Conservation (phyloP, 92 coral and sea anemone species). For the Phenganax marumi region DNA sequence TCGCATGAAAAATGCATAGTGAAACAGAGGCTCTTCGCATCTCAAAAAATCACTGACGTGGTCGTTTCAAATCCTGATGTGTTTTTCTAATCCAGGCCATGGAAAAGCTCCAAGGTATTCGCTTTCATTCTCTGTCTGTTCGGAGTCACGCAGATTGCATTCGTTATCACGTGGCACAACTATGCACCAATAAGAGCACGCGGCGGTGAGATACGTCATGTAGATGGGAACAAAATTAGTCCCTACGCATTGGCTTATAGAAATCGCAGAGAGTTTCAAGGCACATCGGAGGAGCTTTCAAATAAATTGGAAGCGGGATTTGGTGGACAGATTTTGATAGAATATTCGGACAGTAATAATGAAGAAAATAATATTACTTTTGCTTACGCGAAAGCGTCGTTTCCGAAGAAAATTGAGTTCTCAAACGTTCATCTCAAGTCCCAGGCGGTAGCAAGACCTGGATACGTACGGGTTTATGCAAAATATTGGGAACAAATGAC, state of each 20-base stretch:
- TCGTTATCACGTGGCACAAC: conserved; percentile 18
- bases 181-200: not conserved
- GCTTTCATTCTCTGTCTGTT: not conserved
- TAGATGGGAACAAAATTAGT: not conserved
- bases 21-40: too few species aligned
- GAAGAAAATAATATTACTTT: not conserved
- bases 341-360: not conserved
- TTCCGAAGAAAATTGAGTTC: not conserved
- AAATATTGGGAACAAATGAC: conserved; percentile 25
- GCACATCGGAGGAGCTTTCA: not conserved
- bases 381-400: not conserved
- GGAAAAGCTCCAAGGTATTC: not conserved
- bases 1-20: too few species aligned
- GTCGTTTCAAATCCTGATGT: not conserved
- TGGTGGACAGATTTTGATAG: not conserved
- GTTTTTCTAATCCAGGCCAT: not conserved
- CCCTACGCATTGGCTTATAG: not conserved
- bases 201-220: not conserved
- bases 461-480: not conserved
- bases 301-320: not conserved
- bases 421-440: not conserved
- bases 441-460: conserved; percentile 6
- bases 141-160: conserved; percentile 1
- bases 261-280: conserved; percentile 6
- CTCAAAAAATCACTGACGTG: not conserved